Evolutionary conservation across 1,140 invertebrate genomes (phyloP), one percentile per base, ranked within the genome.

Genomic region (Diachasma alloeum): DNA sequence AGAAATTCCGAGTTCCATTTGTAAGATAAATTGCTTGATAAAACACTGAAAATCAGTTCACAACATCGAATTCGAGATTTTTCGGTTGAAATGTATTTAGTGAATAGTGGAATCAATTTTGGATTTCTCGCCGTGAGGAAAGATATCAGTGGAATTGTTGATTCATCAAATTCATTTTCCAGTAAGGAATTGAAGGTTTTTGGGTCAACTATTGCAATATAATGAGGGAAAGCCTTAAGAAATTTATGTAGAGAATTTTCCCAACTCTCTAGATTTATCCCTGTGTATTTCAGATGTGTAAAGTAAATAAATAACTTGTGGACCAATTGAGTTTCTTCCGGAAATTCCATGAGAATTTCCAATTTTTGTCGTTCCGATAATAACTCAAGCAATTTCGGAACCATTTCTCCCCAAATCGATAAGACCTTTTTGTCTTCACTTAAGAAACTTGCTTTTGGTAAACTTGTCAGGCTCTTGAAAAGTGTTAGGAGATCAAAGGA

Each of bases 211-310:
- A 80, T 78, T 2, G 80, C 78, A 17, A 92, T 87, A 75, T 90
- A 89, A 77, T 92, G 90, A 72, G 93, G 91, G 87, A 92, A 93
- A 42, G 86, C 88, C 46, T 88, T 79, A 31, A 94, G 88, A 84
- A 93, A 94, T 71, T 87, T 81, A 42, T 89, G 81, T 9, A 94
- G 83, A 46, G 87, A 81, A 13, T 82, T 83, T 82, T 93, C 92
- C 82, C 93, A 87, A 22, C 85, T 83, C 6, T 90, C 88, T 53
- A 91, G 82, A 78, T 90, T 90, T 6, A 87, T 82, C 24, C 88
- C 86, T 13, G 69, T 75, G 5, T 1, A 46, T 75, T 86, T 86
- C 0, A 89, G 75, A 15, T 73, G 24, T 31, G 77, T 75, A 6
- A 87, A 79, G 68, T 79, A 39, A 0, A 48, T 44, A 37, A 83